These are phyloP conservation scores for Serilophus lunatus DNA, from an alignment of 2,113 vertebrate genomes.

Conservation along the genomic window DNA sequence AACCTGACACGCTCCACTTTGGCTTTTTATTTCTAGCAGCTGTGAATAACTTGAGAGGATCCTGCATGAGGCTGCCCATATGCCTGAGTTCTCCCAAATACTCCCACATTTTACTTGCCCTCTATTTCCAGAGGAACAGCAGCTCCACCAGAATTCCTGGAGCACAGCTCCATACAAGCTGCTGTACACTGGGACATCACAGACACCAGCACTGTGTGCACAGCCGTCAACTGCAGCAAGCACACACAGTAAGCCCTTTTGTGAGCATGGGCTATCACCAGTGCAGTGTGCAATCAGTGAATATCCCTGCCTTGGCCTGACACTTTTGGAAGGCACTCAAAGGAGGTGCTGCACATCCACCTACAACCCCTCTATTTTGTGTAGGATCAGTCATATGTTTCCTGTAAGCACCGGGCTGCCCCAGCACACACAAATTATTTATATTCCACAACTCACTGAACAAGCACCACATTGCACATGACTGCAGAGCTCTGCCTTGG, in stretches of 20 bases:
- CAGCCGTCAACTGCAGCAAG: not conserved
- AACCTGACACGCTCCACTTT: not conserved
- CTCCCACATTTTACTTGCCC: not conserved
- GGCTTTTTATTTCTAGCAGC: not conserved
- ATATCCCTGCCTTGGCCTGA: not conserved
- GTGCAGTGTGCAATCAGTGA: not conserved
- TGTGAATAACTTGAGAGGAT: not conserved
- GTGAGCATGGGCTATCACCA: not conserved
- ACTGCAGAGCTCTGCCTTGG: not conserved
- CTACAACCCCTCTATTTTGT: not conserved
- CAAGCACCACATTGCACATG: not conserved
- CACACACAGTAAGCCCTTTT: not conserved
- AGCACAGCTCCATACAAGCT: not conserved
- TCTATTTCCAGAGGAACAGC: not conserved
- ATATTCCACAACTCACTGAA: not conserved
- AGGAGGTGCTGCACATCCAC: not conserved
- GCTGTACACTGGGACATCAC: fast-evolving
- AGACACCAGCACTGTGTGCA: fast-evolving
- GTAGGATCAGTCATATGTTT: not conserved
- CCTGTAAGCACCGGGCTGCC: not conserved
- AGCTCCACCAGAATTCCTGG: not conserved
- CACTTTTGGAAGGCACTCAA: not conserved
- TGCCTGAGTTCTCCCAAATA: not conserved
- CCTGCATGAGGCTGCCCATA: not conserved
- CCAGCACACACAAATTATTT: not conserved